Evolutionary conservation across 2,113 vertebrate species (phyloP), one percentile per base, ranked within the genome.

Genomic region (Physeter macrocephalus): DNA sequence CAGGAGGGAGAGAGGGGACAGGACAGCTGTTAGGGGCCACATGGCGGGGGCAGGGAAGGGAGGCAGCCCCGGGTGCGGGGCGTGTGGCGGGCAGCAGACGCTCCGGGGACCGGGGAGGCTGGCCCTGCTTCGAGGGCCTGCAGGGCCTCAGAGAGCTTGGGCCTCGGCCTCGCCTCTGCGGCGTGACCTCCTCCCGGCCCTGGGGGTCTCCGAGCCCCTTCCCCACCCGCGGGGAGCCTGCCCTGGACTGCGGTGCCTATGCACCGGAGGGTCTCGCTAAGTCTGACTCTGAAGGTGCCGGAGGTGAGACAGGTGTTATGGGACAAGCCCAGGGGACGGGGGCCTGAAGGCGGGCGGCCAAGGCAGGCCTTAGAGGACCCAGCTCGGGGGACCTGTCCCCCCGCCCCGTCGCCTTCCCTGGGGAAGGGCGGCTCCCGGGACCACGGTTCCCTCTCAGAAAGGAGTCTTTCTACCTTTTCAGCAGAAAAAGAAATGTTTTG

Each of bases 1-100:
- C 94, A 39, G 2, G 66, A 1, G 77, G 29, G 67, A 15, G 82
- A 90, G 61, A 88, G 49, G 27, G 13, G 27, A 86, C 5, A 57
- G 27, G 75, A n/a, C 12, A 43, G 10, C 29, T 0, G 0, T 97
- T 88, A 97, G 94, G 2, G 54, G 46, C 15, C 0, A 0, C 3
- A 0, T 0, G 2, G 77, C 0, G 12, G 52, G 0, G 31, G 7
- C 1, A 0, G 8, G 36, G 43, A 9, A 12, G 3, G n/a, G 36
- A 27, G n/a, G 25, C 6, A 0, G 43, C 11, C 8, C 34, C 1
- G 3, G 10, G 52, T 2, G 52, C 52, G 15, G 36, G n/a, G 23
- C 3, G 17, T 10, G 18, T 1, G 11, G 11, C 2, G 1, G 62
- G 52, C 43, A 7, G 21, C 3, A 3, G 62, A 64, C 0, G 0